A percentile compares a stretch with the other conserved stretches of the same genome.
Conservation (phyloP, 2,113 vertebrate species). For the human (Homo sapiens) region DNA sequence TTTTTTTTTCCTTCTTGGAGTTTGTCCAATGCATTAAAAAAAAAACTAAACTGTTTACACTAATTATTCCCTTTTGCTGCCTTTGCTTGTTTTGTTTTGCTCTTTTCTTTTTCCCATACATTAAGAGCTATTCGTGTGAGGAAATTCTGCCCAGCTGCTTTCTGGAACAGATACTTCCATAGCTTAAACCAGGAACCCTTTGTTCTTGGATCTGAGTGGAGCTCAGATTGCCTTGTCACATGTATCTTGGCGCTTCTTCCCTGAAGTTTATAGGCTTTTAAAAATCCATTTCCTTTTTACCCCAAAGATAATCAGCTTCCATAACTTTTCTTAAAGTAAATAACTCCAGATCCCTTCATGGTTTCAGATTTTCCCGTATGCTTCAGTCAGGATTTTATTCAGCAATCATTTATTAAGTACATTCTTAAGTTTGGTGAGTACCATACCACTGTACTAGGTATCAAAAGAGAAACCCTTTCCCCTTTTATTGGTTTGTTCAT, state of each 20-base stretch:
- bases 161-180: constrained; percentile 72
- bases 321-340: constrained; percentile 51
- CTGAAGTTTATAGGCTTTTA: constrained; percentile 53
- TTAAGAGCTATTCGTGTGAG: constrained; percentile 78
- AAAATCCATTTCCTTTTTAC: constrained; percentile 63
- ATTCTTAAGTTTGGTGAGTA: neutral
- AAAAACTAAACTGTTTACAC: constrained; percentile 71
- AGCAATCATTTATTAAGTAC: neutral
- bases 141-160: constrained; percentile 77
- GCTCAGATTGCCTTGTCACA: constrained; percentile 74
- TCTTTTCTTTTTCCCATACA: constrained; percentile 80
- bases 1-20: constrained; percentile 76
- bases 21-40: constrained; percentile 82
- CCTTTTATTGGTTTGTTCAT: constrained; percentile 32
- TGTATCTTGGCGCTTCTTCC: constrained; percentile 41
- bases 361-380: neutral
- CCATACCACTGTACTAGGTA: neutral
- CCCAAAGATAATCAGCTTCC: constrained; percentile 57
- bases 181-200: constrained; percentile 74
- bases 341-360: constrained; percentile 7
- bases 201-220: constrained; percentile 66
- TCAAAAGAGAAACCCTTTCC: constrained; percentile 15
- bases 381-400: neutral
- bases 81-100: constrained; percentile 81
- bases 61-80: constrained; percentile 86